Evolutionary conservation across 2,888 invertebrate species (phyloP).

Genomic region (Molanna angustata): DNA sequence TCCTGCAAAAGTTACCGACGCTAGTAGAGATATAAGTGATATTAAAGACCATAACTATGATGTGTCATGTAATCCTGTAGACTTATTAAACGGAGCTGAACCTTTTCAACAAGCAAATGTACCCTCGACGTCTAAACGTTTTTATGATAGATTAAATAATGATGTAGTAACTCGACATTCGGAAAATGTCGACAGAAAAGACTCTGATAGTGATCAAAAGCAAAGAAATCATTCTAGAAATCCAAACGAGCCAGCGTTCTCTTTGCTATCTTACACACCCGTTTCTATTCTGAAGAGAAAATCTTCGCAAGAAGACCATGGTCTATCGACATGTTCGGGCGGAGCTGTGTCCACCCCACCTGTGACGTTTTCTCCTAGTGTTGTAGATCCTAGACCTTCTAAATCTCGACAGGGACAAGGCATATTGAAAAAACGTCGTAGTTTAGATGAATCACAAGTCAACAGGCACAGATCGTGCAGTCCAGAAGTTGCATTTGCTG

Average conservation of each 20-base stretch:
- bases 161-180: conserved; percentile 55
- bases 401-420: conserved; percentile 64
- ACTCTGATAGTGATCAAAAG: conserved; percentile 43
- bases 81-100: background rate
- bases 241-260: conserved; percentile 8
- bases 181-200: conserved; percentile 56
- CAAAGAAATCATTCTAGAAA: conserved; percentile 6
- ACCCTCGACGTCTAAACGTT: conserved; percentile 42
- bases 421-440: conserved; percentile 79
- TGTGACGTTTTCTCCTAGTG: conserved; percentile 77
- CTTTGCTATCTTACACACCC: conserved; percentile 47
- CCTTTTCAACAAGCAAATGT: conserved; percentile 1
- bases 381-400: conserved; percentile 63
- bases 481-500: conserved; percentile 63
- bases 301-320: conserved; percentile 54
- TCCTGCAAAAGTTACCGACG: conserved; percentile 10
- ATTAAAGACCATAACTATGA: conserved; percentile 31
- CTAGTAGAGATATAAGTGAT: conserved; percentile 1
- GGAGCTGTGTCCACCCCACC: conserved; percentile 62
- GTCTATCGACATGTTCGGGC: conserved; percentile 49
- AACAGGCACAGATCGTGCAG: conserved; percentile 66
- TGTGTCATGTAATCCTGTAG: too few relatives aligned
- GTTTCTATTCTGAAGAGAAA: conserved; percentile 72
- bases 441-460: conserved; percentile 76
- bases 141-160: conserved; percentile 50